Percentiles rank a stretch among this genome's conserved stretches.
These are phyloP conservation scores for Gallinago nigripennis DNA, from an alignment of 2,797 vertebrate species.

Conservation along the genomic window DNA sequence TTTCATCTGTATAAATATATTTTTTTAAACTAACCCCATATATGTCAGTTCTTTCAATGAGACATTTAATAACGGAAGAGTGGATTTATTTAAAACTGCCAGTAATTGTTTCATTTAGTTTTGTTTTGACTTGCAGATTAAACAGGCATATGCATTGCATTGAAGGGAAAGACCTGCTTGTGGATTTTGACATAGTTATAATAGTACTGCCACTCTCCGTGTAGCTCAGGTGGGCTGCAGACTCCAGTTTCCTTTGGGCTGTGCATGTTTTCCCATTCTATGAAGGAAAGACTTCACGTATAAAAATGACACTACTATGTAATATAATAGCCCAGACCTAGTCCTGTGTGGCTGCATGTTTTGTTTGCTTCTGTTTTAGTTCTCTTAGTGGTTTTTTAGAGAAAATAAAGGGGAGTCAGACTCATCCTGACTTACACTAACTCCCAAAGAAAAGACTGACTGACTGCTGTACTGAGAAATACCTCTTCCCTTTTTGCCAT, in stretches of 20 bases:
- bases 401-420: not conserved
- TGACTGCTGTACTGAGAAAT: not conserved
- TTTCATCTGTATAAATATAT: not conserved
- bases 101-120: not conserved
- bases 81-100: not conserved
- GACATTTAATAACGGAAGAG: not conserved
- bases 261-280: not conserved
- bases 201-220: not conserved
- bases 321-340: not conserved
- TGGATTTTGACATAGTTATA: not conserved
- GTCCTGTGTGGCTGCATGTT: not conserved
- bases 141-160: not conserved
- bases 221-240: not conserved
- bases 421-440: not conserved
- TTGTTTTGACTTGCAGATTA: not conserved
- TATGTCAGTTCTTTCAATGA: not conserved
- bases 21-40: not conserved
- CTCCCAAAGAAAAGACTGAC: not conserved
- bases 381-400: not conserved
- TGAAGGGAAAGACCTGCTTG: not conserved
- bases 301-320: not conserved
- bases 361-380: not conserved
- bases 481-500: not conserved
- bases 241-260: not conserved
- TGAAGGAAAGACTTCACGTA: not conserved